Conservation (phyloP, 2,888 invertebrate genomes). For the Apantesis nais region DNA sequence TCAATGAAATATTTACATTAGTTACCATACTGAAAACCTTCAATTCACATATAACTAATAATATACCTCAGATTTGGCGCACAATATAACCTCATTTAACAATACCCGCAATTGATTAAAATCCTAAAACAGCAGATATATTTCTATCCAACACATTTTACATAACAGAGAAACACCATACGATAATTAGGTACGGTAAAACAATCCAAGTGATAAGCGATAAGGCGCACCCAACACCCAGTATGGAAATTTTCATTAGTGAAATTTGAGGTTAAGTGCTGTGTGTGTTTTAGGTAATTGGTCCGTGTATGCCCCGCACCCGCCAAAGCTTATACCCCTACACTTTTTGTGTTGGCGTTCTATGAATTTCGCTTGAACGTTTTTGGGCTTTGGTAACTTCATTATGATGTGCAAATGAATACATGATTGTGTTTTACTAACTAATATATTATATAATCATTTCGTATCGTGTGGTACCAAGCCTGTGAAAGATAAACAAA, state of each 20-base stretch:
- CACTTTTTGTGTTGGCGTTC: slow-evolving; percentile 72
- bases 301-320: slow-evolving; percentile 68
- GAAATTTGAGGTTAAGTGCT: slow-evolving; percentile 78
- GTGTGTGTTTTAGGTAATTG: slow-evolving; percentile 83
- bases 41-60: background rate
- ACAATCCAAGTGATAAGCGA: slow-evolving; percentile 78
- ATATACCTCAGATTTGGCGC: background rate
- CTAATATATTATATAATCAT: background rate
- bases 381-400: slow-evolving; percentile 49
- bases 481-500: slow-evolving; percentile 2
- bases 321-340: slow-evolving; percentile 63
- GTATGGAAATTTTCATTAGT: slow-evolving; percentile 82
- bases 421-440: slow-evolving; percentile 30
- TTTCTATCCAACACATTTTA: slow-evolving; percentile 1
- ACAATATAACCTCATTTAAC: background rate
- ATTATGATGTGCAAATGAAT: slow-evolving; percentile 43
- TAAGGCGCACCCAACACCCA: slow-evolving; percentile 75
- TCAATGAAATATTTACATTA: background rate
- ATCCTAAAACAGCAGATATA: background rate
- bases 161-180: slow-evolving; percentile 55
- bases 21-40: background rate
- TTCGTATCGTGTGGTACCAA: background rate
- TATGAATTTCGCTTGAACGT: slow-evolving; percentile 61
- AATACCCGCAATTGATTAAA: background rate
- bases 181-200: slow-evolving; percentile 73